Evolutionary conservation across 1,140 invertebrate genomes (phyloP).

Genomic region (Manduca sexta): DNA sequence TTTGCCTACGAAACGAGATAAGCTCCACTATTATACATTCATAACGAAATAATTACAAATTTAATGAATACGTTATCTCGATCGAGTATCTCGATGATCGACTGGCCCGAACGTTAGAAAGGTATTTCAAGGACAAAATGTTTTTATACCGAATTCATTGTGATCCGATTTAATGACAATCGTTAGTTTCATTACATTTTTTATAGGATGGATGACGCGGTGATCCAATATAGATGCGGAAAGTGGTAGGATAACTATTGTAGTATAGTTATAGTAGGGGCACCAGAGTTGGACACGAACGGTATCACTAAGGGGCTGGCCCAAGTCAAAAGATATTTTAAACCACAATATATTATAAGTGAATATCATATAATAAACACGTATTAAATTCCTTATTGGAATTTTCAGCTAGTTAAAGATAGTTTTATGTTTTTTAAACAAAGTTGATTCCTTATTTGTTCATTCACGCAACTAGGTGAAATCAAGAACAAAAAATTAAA

Average conservation of each 20-base stretch:
- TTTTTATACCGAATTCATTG: slow-evolving; percentile 4
- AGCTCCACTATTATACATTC: too few species aligned
- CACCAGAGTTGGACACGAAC: slow-evolving; percentile 39
- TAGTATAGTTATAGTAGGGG: slow-evolving; percentile 31
- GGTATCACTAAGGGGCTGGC: slow-evolving; percentile 39
- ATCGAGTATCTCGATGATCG: slow-evolving; percentile 19
- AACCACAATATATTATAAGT: too few species aligned
- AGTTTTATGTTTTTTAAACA: too few species aligned
- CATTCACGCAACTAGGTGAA: too few species aligned
- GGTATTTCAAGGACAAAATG: slow-evolving; percentile 23
- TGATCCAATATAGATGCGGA: slow-evolving; percentile 20
- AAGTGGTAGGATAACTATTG: slow-evolving; percentile 17
- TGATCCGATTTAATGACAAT: slow-evolving; percentile 13
- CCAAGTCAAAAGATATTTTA: slow-evolving; percentile 24
- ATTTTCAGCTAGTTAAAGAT: too few species aligned
- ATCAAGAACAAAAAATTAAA: too few species aligned
- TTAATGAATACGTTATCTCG: slow-evolving; percentile 25
- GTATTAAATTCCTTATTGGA: too few species aligned
- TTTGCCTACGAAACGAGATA: too few species aligned
- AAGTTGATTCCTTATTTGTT: too few species aligned
- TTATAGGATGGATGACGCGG: slow-evolving; percentile 7
- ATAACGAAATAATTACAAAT: too few species aligned
- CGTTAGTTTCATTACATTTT: slow-evolving; percentile 8
- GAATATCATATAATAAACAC: too few species aligned
- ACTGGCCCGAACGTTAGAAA: slow-evolving; percentile 28